Evolutionary conservation across 2,113 vertebrate genomes (phyloP).

Genomic region (Myanophis thanlyinensis): DNA sequence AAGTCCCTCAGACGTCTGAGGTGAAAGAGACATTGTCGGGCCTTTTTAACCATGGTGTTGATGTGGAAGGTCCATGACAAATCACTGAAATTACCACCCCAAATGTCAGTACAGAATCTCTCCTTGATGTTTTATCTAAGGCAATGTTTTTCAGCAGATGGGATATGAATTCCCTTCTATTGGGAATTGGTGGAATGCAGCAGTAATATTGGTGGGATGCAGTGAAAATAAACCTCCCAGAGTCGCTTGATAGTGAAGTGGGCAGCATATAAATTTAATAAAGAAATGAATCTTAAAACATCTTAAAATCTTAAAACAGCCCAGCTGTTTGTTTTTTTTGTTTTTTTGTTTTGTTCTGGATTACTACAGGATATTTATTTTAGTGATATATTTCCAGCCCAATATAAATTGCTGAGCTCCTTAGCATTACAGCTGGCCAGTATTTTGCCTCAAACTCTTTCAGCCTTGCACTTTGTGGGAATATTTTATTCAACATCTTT

Average conservation of each 20-base stretch:
- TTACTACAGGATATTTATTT: background rate
- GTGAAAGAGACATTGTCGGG: no score
- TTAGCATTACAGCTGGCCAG: background rate
- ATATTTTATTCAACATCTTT: background rate
- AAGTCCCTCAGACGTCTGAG: no score
- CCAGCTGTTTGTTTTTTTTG: background rate
- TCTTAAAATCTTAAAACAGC: background rate
- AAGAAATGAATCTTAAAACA: background rate
- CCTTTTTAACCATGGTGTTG: no score
- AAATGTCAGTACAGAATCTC: background rate
- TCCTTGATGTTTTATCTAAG: background rate
- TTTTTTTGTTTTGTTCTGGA: no score
- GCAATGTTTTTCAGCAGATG: background rate
- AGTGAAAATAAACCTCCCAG: background rate
- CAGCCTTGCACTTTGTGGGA: background rate
- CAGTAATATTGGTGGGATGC: background rate
- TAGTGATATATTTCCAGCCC: background rate
- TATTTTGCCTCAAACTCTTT: background rate
- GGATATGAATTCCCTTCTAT: background rate
- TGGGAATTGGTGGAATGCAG: background rate
- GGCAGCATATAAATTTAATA: no score
- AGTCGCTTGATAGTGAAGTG: no score
- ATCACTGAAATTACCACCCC: background rate
- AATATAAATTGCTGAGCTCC: background rate
- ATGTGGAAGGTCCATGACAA: no score